phyloP scores from a whole-genome alignment of 23 tunicate species.

The Styela clava region DNA sequence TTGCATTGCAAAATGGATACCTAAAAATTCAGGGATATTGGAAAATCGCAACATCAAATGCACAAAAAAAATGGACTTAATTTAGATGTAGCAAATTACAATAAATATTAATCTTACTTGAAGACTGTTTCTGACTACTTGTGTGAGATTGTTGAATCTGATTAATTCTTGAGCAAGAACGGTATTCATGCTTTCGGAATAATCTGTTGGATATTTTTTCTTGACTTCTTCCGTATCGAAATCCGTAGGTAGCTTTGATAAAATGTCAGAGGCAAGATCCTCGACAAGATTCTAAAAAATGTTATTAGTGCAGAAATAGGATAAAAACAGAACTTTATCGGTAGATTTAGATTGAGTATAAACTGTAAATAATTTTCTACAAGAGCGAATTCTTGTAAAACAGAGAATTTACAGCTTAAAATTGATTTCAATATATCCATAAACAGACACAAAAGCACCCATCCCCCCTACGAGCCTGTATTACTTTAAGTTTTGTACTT shows the following conservation, averaged over 20 bases:
- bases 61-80: no score
- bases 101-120: constrained; percentile 24
- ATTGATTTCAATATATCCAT: no score
- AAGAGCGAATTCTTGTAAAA: no score
- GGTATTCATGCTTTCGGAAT: constrained; percentile 87
- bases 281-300: constrained; percentile 55
- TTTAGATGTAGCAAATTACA: not conserved
- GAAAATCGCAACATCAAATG: no score
- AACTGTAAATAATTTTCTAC: no score
- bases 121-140: constrained; percentile 54
- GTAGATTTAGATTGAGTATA: not conserved
- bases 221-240: constrained; percentile 75
- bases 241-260: constrained; percentile 54
- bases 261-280: constrained; percentile 74
- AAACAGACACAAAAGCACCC: no score
- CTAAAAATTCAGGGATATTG: no score
- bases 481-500: no score
- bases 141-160: constrained; percentile 69
- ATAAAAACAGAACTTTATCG: not conserved
- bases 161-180: constrained; percentile 77
- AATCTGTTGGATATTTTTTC: constrained; percentile 80
- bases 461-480: no score
- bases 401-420: not conserved
- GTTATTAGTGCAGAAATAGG: no score
- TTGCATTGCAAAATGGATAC: no score